Evolutionary conservation across 1,140 invertebrate species (phyloP).

Genomic region (Mercenaria mercenaria): DNA sequence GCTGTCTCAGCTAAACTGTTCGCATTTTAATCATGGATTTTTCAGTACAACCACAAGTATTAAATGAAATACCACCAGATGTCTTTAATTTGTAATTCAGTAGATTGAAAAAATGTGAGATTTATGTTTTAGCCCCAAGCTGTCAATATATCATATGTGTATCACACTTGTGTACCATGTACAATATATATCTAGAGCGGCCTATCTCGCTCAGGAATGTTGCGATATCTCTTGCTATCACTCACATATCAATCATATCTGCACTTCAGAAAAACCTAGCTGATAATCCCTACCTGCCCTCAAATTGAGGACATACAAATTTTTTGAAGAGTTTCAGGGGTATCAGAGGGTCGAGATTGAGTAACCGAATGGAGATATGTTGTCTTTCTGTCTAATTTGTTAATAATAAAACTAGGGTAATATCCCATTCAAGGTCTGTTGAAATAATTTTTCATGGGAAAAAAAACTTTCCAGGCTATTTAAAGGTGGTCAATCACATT

Average conservation of each 20-base stretch:
- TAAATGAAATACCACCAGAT: background rate
- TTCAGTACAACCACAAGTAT: too few relatives aligned
- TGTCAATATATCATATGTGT: background rate
- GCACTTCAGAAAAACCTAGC: background rate
- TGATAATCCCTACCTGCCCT: background rate
- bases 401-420: too few relatives aligned
- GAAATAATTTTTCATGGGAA: too few relatives aligned
- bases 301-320: background rate
- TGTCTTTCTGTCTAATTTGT: background rate
- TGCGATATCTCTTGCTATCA: background rate
- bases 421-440: too few relatives aligned
- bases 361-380: background rate
- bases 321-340: background rate
- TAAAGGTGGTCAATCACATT: too few relatives aligned
- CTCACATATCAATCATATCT: conserved; percentile 18
- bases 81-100: background rate
- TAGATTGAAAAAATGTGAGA: background rate
- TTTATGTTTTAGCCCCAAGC: conserved; percentile 8
- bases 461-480: too few relatives aligned
- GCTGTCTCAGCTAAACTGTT: too few relatives aligned
- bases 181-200: background rate
- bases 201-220: background rate
- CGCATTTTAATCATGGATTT: too few relatives aligned
- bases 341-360: background rate
- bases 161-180: conserved; percentile 8